Base-by-base conservation (phyloP, 2,888 invertebrate genomes). In the Synanthedon myopaeformis region DNA sequence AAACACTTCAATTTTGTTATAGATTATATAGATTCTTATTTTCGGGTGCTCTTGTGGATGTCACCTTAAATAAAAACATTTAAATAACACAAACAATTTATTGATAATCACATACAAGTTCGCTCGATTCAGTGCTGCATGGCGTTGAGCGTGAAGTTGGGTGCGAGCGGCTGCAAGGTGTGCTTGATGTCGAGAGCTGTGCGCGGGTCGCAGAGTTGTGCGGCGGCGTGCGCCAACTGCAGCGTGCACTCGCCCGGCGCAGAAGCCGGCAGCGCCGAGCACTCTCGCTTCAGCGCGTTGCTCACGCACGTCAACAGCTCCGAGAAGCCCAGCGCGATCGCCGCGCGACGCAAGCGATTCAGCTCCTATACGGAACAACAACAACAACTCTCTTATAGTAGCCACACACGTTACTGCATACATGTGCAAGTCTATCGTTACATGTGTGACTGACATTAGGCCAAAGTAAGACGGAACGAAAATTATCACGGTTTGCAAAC, bases 191-290 rank as follows among this genome's bases (percentile, higher is more conserved):
- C 86, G 42, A 84, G 70, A 1, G 78, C 82, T 0, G 84, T 92
- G 52, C 91, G 84, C 0, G 92, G 92, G 75, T 94, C 94, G 45
- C 94, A 89, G 4, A 98, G 85, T 58, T 93, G 92, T 51, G 92
- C 91, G 4, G 96, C 94, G 0, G 96, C 96, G 77, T 97, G 96
- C 13, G 95, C 94, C 56, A 98, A 89, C 74, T 98, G 97, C 55
- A 97, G 79, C 0, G 95, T 92, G 70, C 96, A 96, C 72, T 97
- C 97, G 0, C 95, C 93, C 72, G 95, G 94, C 12, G 95, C 89
- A 56, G 89, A 89, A 11, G 92, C 90, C 0, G 96, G 94, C 53
- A 97, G 82, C 54, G 94, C 84, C 0, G 92, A 90, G 65, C 96
- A 94, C 77, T 98, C 98, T 53, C 97, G 91, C 67, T 98, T 97